Conservation (phyloP, 2,888 invertebrate genomes). For the Timema cristinae region DNA sequence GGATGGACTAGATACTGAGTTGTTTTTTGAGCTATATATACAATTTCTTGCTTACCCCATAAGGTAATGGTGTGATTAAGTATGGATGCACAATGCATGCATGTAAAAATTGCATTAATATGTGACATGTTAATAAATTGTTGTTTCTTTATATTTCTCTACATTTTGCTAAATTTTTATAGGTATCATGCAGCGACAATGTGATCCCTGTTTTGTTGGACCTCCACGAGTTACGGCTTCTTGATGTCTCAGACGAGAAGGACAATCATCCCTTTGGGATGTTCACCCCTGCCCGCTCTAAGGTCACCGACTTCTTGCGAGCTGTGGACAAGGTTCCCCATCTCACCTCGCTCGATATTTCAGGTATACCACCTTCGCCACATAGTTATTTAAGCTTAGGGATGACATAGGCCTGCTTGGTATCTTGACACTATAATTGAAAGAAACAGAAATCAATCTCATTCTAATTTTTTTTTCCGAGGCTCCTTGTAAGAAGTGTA, state of each 20-base stretch:
- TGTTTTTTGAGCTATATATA: no score
- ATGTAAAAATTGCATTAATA: no score
- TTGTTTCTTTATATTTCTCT: constrained; percentile 4
- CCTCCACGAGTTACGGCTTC: constrained; percentile 49
- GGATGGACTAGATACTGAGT: no score
- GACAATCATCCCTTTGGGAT: constrained; percentile 49
- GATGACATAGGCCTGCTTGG: no score
- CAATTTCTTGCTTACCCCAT: no score
- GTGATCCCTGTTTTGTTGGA: constrained; percentile 51
- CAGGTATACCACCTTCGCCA: constrained; percentile 43
- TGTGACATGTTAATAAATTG: not conserved
- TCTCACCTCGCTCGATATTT: constrained; percentile 59
- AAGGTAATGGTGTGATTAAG: no score
- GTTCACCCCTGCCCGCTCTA: constrained; percentile 44
- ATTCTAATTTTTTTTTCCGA: no score
- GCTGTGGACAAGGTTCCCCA: constrained; percentile 43
- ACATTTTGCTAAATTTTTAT: constrained; percentile 18
- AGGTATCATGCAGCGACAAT: constrained; percentile 39
- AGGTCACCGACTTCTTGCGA: constrained; percentile 48
- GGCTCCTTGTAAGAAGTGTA: no score
- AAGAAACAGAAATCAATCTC: no score
- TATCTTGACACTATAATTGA: no score
- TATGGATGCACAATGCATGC: no score
- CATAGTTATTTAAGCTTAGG: no score
- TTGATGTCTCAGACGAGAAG: constrained; percentile 56